Conservation (phyloP, 1,140 invertebrate genomes). For the Oncopodura yosiiana region DNA sequence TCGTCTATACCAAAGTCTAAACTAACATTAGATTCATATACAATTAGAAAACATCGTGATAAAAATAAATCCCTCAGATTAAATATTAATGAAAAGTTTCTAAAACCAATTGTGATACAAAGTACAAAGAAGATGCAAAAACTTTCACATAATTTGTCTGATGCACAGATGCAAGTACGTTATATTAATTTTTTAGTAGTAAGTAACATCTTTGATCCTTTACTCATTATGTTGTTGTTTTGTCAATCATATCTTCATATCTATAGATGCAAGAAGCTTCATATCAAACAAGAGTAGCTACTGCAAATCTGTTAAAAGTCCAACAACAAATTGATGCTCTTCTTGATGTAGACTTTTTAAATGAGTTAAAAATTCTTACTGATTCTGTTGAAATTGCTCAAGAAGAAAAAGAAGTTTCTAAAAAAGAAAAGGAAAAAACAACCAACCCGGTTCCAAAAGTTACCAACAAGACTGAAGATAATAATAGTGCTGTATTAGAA, state of each 20-base stretch:
- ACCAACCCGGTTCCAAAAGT: too few species aligned
- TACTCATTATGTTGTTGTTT: background rate
- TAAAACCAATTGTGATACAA: slow-evolving; percentile 16
- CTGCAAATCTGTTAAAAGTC: slow-evolving; percentile 18
- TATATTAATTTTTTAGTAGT: background rate
- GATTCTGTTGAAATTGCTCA: too few species aligned
- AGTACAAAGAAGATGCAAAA: slow-evolving; percentile 24
- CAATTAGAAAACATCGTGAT: slow-evolving; percentile 24
- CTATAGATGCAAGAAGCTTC: slow-evolving; percentile 32
- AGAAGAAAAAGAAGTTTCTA: too few species aligned
- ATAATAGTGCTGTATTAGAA: too few species aligned
- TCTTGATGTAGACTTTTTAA: slow-evolving; percentile 12
- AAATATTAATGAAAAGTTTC: slow-evolving; percentile 24
- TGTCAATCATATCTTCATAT: background rate
- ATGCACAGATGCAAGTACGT: slow-evolving; percentile 26
- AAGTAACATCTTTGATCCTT: background rate
- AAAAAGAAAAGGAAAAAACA: too few species aligned
- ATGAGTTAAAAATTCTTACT: slow-evolving; percentile 10
- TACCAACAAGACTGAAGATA: too few species aligned
- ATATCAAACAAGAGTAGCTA: slow-evolving; percentile 23
- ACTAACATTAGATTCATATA: slow-evolving; percentile 18
- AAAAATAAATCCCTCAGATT: slow-evolving; percentile 23
- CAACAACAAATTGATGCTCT: slow-evolving; percentile 25
- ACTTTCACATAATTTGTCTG: slow-evolving; percentile 29
- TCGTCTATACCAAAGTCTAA: too few species aligned